Base-by-base conservation (phyloP, 2,797 vertebrate genomes). In the Tragelaphus eurycerus region DNA sequence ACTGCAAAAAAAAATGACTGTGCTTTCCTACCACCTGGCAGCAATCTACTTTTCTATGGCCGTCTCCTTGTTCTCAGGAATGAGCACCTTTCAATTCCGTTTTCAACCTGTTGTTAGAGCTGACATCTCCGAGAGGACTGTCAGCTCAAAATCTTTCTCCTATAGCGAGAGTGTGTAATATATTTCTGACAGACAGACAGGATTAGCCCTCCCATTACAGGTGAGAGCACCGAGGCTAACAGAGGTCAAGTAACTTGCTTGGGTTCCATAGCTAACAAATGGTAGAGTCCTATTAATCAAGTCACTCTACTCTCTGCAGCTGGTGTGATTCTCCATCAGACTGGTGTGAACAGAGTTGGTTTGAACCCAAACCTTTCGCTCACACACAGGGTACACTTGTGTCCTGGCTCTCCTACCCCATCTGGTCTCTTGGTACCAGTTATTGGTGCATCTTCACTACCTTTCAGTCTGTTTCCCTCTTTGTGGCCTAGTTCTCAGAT, bases 71-170 rank as follows among this genome's bases (percentile, higher is more conserved):
- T 94, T 93, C 78, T 93, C 25, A 43, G 59, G 54, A 82, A 95
- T 60, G 64, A 27, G 48, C 13, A 89, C 67, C 89, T 92, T 79
- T 86, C 38, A 46, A 38, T 85, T 82, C 57, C 52, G 27, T 86
- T 95, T 96, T 86, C 78, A 46, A 81, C 15, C 78, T 90, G 16
- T 89, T 92, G 92, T 67, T 76, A 82, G 92, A 93, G 91, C 7
- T 16, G 19, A 7, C 16, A 43, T 90, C 34, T 88, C 34, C n/a
- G 79, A 48, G 11, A 92, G 50, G 46, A 92, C 12, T 6, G 34
- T 92, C 46, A 76, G 60, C 29, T 90, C 67, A 29, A 71, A 52
- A 34, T 50, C 50, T 86, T 89, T 52, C 48, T 95, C 59, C 52
- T 89, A 15, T 29, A 17, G 17, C 34, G 86, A 52, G 8, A 3